Percentiles rank a stretch among this genome's conserved stretches.
Evolutionary conservation across 2,888 invertebrate species (phyloP).

Genomic region (Orthonychiurus folsomi): DNA sequence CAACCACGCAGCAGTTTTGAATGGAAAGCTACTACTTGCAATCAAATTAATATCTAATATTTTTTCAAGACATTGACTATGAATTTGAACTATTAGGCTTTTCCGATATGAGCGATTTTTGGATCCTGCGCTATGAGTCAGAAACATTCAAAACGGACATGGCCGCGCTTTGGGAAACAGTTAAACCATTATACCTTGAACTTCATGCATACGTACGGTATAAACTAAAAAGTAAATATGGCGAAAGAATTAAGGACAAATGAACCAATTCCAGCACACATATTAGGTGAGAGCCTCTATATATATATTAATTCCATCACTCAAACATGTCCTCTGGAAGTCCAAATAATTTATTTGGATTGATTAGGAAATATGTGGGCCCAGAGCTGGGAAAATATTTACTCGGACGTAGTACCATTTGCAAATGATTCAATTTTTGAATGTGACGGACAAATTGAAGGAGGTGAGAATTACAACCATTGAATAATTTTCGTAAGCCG

Average conservation of each 20-base stretch:
- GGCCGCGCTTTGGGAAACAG: conserved; percentile 52
- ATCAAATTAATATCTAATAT: conserved; percentile 11
- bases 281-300: conserved; percentile 55
- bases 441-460: conserved; percentile 68
- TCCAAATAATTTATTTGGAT: conserved; percentile 7
- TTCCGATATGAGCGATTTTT: conserved; percentile 75
- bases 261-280: conserved; percentile 75
- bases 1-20: conserved; percentile 62
- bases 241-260: conserved; percentile 52
- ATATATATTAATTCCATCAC: neutral
- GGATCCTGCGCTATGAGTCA: conserved; percentile 75
- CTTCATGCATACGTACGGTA: conserved; percentile 71
- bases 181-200: conserved; percentile 69
- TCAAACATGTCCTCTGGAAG: no score
- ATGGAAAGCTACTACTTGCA: conserved; percentile 50
- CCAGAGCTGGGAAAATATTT: conserved; percentile 69
- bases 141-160: conserved; percentile 48
- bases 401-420: conserved; percentile 66
- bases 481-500: neutral
- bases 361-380: conserved; percentile 67
- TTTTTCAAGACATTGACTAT: neutral
- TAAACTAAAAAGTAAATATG: conserved; percentile 56
- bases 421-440: conserved; percentile 59
- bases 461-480: conserved; percentile 40
- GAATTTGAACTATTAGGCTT: conserved; percentile 55